Conservation (phyloP, 2,888 invertebrate genomes). For the Dioctria linearis region DNA sequence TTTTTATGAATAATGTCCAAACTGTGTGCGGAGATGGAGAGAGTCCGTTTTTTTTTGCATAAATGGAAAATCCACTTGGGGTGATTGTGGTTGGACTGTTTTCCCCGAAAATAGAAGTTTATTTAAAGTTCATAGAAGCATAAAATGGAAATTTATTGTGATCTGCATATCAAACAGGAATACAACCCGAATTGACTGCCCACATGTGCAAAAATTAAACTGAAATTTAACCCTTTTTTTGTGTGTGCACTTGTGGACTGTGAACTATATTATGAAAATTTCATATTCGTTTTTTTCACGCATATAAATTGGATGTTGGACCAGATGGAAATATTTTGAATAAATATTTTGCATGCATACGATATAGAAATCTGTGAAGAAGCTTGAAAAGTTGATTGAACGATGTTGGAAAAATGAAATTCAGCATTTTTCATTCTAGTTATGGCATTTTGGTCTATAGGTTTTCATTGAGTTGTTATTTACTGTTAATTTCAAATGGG, state of each 20-base stretch:
- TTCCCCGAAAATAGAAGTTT: slow-evolving; percentile 30
- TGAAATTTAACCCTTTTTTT: slow-evolving; percentile 22
- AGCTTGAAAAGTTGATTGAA: no score
- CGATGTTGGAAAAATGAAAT: no score
- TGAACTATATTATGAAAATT: slow-evolving; percentile 45
- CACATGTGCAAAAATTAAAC: slow-evolving; percentile 42
- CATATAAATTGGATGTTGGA: slow-evolving; percentile 9
- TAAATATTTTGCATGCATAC: slow-evolving; percentile 15
- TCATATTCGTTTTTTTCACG: slow-evolving; percentile 40
- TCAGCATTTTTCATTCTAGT: no score
- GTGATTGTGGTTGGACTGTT: slow-evolving; percentile 27
- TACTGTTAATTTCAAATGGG: no score
- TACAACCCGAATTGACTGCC: slow-evolving; percentile 30
- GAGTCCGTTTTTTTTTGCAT: slow-evolving; percentile 56
- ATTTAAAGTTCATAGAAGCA: slow-evolving; percentile 58
- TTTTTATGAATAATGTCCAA: slow-evolving; percentile 58
- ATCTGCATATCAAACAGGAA: slow-evolving; percentile 60
- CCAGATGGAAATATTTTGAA: not conserved
- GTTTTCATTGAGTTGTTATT: no score
- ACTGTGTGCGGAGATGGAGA: slow-evolving; percentile 8
- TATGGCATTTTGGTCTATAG: no score
- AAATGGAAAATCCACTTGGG: slow-evolving; percentile 47
- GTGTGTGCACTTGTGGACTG: not conserved
- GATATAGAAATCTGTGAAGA: no score
- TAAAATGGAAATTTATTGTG: slow-evolving; percentile 61